Evolutionary conservation across 2,113 vertebrate species (phyloP).

Genomic region (Epinephelus fuscoguttatus): DNA sequence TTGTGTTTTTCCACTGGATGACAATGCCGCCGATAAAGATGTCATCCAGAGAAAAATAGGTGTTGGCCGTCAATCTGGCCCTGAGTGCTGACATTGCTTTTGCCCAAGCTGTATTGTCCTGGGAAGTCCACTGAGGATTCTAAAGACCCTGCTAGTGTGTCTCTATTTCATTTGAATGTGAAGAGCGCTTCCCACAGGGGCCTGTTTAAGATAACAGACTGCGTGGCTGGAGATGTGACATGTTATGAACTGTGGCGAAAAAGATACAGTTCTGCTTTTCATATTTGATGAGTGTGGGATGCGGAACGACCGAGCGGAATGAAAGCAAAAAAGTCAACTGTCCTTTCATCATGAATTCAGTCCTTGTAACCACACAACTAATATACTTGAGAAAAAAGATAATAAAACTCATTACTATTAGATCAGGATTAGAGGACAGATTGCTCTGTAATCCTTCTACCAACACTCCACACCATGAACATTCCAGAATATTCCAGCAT

Average conservation of each 20-base stretch:
- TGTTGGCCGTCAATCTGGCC: conserved; percentile 55
- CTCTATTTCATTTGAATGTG: conserved; percentile 53
- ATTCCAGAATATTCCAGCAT: conserved; percentile 30
- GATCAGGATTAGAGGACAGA: conserved; percentile 52
- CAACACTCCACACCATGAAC: conserved; percentile 23
- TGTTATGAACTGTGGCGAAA: conserved; percentile 23
- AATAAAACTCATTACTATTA: conserved; percentile 58
- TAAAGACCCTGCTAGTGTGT: not conserved
- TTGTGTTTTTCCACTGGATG: conserved; percentile 64
- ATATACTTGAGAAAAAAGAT: conserved; percentile 44
- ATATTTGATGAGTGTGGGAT: conserved; percentile 25
- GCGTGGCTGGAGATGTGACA: conserved; percentile 32
- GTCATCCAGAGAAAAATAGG: conserved; percentile 69
- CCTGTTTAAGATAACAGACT: conserved; percentile 48
- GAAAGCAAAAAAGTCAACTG: not conserved
- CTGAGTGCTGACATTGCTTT: conserved; percentile 54
- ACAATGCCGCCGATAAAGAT: conserved; percentile 76
- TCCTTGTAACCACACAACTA: conserved; percentile 30
- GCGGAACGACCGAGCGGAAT: not conserved
- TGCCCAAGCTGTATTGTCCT: conserved; percentile 42
- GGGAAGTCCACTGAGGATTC: conserved; percentile 39
- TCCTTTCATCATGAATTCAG: conserved; percentile 40
- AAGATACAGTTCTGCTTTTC: conserved; percentile 27
- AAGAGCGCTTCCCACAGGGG: conserved; percentile 41
- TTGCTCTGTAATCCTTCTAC: conserved; percentile 50